phyloP scores from a whole-genome alignment of 2,113 vertebrate species.

The Aegithalos caudatus region DNA sequence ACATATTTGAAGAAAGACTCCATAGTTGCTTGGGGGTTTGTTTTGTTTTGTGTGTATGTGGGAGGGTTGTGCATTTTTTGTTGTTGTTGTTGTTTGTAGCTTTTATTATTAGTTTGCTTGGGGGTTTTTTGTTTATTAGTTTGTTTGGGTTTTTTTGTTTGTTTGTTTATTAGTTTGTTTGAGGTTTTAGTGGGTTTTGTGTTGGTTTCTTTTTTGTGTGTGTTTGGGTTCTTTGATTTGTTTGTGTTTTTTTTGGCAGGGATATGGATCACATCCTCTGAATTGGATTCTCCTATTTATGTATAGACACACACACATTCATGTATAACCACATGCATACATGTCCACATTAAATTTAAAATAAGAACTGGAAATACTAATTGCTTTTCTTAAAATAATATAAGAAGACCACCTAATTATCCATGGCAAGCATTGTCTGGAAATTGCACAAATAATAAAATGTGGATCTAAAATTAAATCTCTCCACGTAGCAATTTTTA shows the following conservation, averaged over 20 bases:
- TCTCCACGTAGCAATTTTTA: background rate
- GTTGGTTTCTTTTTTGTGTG: accelerated
- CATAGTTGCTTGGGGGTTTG: background rate
- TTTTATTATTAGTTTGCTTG: background rate
- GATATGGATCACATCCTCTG: background rate
- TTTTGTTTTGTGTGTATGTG: too few species aligned
- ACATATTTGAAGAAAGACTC: background rate
- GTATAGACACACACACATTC: background rate
- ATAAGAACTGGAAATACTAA: background rate
- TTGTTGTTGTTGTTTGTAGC: too few species aligned
- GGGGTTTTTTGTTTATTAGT: too few species aligned
- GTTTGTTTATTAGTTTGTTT: background rate
- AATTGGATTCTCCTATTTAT: background rate
- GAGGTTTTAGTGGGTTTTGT: accelerated
- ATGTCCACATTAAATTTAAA: background rate
- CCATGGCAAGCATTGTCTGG: background rate
- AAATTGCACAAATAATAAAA: background rate
- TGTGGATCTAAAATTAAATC: background rate
- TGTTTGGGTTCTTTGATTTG: background rate
- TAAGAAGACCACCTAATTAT: background rate
- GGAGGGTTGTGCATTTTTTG: background rate
- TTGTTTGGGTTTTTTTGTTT: background rate
- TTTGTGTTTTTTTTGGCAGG: background rate
- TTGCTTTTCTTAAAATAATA: background rate
- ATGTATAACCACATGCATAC: background rate